Base-by-base conservation (phyloP, 1,140 invertebrate species). In the Arctopsyche grandis region DNA sequence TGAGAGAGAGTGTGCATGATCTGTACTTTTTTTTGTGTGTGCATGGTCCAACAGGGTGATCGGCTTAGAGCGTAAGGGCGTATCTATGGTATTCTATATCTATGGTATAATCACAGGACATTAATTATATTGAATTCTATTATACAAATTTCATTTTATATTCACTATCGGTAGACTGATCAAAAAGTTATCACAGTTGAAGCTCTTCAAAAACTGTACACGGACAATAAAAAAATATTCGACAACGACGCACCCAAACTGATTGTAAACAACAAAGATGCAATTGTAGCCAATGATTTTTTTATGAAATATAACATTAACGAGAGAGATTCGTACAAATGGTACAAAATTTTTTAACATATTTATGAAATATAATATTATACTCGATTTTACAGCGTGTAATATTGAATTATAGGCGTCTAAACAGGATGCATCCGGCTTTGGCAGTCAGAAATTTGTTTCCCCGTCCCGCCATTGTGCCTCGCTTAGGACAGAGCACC, bases 401-500 rank as follows among this genome's bases (percentile, higher is more conserved):
- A 12, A 1, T 66, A 10, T 7, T 26, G 9, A 14, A 70, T 84
- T 86, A 80, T 82, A 88, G 94, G 93, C 92, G 91, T 86, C 89
- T 94, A n/a, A 94, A 92, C 84, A 89, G 91, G 82, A 91, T 94
- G 86, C 87, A 89, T 83, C 88, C 91, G 52, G 91, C 90, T 75
- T 89, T 92, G 86, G 84, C 91, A 79, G 82, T 94, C 38, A 85
- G 93, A 78, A 88, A 90, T 85, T 80, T 92, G 77, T 94, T 94
- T 86, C 91, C 91, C 16, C 89, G 90, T 83, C 91, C 93, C 70
- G 84, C 86, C 83, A 86, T 90, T 77, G 86, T 91, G 52, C 89
- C 93, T 76, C 86, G 90, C 82, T 90, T 91, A 89, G 91, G 91
- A 81, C 91, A 91, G 83, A 92, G 92, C 81, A 91, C 91, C 10